phyloP scores from a whole-genome alignment of 2,888 invertebrate species.

The Aphodius sticticus region DNA sequence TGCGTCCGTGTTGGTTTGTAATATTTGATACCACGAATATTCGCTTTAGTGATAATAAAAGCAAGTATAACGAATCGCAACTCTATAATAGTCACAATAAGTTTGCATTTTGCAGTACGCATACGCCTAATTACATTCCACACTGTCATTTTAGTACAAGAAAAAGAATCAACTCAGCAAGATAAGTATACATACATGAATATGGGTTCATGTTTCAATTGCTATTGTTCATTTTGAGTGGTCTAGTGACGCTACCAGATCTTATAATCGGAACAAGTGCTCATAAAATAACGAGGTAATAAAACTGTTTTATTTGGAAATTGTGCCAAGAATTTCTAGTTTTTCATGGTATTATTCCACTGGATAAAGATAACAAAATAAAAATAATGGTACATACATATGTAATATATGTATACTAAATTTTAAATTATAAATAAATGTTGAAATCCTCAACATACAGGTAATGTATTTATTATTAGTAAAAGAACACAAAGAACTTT shows the following conservation, averaged over 20 bases:
- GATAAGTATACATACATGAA: background rate
- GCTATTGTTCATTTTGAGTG: background rate
- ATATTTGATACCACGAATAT: background rate
- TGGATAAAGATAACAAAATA: background rate
- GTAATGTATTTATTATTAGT: too few species aligned
- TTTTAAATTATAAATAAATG: too few species aligned
- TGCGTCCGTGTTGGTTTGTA: background rate
- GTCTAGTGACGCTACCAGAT: background rate
- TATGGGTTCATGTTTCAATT: background rate
- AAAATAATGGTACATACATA: background rate
- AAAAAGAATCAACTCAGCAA: background rate
- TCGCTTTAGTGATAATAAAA: background rate
- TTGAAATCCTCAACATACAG: too few species aligned
- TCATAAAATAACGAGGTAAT: background rate
- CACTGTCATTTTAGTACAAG: background rate
- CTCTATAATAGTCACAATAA: background rate
- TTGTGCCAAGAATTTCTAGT: too few species aligned
- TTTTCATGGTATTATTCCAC: background rate
- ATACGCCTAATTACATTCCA: background rate
- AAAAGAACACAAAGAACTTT: too few species aligned
- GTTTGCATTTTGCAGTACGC: background rate
- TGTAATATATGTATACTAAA: too few species aligned
- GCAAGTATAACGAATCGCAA: background rate
- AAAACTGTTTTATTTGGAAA: background rate
- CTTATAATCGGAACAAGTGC: background rate